phyloP scores from a whole-genome alignment of 2,797 vertebrate genomes.

The Gymnothorax reevesii region DNA sequence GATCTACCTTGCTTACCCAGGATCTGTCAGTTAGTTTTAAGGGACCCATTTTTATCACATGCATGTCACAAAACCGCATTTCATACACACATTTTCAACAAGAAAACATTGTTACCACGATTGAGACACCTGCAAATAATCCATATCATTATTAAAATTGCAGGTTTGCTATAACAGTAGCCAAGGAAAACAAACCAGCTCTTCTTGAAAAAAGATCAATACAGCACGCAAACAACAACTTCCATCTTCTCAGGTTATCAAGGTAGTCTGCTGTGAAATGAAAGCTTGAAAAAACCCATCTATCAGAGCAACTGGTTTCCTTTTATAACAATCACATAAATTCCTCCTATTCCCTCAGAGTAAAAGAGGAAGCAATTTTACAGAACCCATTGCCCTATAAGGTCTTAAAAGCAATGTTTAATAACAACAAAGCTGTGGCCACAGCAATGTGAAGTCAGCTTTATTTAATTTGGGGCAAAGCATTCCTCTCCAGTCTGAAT shows the following conservation, averaged over 20 bases:
- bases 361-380: background rate
- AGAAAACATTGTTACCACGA: background rate
- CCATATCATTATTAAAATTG: background rate
- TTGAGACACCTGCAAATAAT: background rate
- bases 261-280: background rate
- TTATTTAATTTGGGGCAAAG: no score
- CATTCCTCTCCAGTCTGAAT: no score
- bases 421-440: background rate
- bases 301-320: background rate
- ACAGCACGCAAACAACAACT: background rate
- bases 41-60: background rate
- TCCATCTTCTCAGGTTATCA: background rate
- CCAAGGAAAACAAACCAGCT: background rate
- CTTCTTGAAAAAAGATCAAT: background rate
- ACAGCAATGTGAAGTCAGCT: background rate
- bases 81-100: background rate
- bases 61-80: no score
- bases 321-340: background rate
- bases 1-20: background rate
- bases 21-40: background rate
- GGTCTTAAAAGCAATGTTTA: background rate
- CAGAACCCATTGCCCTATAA: background rate
- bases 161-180: background rate
- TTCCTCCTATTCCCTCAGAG: background rate
- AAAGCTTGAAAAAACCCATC: background rate